Evolutionary conservation across 2,113 vertebrate genomes (phyloP).

Genomic region (Mesitornis unicolor): DNA sequence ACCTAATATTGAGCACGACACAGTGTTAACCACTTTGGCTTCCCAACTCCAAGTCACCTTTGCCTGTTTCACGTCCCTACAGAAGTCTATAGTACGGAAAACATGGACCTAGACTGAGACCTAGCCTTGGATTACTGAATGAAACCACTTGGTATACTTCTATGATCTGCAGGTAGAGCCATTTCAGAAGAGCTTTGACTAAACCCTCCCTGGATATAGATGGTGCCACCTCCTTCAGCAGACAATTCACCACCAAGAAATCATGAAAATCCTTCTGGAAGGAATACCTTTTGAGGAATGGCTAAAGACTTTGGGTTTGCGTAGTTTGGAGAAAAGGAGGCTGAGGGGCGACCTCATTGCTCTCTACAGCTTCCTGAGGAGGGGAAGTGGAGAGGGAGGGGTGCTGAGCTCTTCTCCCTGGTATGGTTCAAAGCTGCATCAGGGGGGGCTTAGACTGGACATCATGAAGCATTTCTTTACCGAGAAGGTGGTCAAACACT

Average conservation of each 20-base stretch:
- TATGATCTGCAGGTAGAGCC: background rate
- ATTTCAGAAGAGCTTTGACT: background rate
- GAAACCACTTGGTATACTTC: background rate
- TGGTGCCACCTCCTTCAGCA: background rate
- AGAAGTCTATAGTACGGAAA: background rate
- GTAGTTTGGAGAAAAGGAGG: no score
- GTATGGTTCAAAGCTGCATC: no score
- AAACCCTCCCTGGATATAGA: background rate
- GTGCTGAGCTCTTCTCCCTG: no score
- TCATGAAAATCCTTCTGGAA: background rate
- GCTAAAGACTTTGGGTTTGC: no score
- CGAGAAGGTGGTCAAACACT: background rate
- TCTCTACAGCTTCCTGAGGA: no score
- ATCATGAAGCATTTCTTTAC: background rate
- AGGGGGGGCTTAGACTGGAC: no score
- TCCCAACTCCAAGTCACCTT: background rate
- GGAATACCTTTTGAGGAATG: background rate
- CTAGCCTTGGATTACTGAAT: background rate
- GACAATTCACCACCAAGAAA: background rate
- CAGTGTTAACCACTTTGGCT: background rate
- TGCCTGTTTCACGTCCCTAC: background rate
- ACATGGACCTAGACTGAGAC: background rate
- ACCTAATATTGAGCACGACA: background rate
- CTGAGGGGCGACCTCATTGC: no score
- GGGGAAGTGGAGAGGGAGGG: no score